phyloP scores from a whole-genome alignment of 2,113 vertebrate genomes.

The Martes martes region DNA sequence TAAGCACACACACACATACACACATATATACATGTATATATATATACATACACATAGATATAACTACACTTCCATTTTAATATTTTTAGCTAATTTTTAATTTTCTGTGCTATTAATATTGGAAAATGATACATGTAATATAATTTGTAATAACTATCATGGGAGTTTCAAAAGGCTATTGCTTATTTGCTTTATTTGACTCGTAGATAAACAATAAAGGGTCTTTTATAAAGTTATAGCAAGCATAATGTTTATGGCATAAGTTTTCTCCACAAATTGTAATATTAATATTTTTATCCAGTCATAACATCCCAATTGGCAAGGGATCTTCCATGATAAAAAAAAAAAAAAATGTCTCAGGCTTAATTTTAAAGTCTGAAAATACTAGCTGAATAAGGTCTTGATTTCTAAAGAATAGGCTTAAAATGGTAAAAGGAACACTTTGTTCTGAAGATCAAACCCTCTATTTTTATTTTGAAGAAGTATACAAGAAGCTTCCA shows the following conservation, averaged over 20 bases:
- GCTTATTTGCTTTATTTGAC: neutral
- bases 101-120: neutral
- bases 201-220: neutral
- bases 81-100: neutral
- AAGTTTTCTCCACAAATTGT: neutral
- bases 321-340: neutral
- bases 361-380: neutral
- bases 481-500: neutral
- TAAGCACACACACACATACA: too few species aligned
- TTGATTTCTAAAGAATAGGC: neutral
- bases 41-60: neutral
- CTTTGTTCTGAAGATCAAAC: neutral
- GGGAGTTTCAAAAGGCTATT: neutral
- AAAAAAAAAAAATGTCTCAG: neutral
- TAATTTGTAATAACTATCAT: neutral
- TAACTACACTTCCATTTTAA: neutral
- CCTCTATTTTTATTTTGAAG: neutral
- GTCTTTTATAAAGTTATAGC: neutral
- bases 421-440: neutral
- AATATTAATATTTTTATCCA: neutral
- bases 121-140: neutral
- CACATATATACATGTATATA: too few species aligned
- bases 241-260: neutral
- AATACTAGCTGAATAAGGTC: neutral
- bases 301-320: neutral